A percentile compares a stretch with the other conserved stretches of the same genome.
Evolutionary conservation across 2,797 vertebrate species (phyloP).

Genomic region (Megalops cyprinoides): DNA sequence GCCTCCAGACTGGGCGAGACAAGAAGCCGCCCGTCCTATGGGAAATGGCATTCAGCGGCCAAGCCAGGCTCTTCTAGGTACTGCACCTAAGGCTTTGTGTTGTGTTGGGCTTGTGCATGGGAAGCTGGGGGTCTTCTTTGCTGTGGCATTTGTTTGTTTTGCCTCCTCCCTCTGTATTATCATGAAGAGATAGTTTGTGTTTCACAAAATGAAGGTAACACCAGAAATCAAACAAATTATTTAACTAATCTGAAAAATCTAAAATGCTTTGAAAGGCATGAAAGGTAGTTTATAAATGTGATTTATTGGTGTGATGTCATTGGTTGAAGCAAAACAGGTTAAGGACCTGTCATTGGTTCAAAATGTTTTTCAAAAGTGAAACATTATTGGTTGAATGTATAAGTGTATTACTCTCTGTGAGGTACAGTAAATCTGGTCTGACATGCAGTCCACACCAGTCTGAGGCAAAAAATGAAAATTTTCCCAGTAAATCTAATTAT

Average conservation of each 20-base stretch:
- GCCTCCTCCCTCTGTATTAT: too few relatives aligned
- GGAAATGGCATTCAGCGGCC: constrained; percentile 51
- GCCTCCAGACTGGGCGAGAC: constrained; percentile 64
- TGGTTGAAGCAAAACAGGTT: too few relatives aligned
- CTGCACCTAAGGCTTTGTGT: constrained; percentile 32
- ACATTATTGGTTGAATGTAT: neutral
- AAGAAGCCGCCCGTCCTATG: constrained; percentile 66
- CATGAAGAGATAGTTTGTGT: too few relatives aligned
- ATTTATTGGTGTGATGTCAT: too few relatives aligned
- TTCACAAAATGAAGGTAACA: too few relatives aligned
- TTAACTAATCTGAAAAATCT: neutral
- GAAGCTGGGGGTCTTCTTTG: neutral
- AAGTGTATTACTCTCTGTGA: too few relatives aligned
- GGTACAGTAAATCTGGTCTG: too few relatives aligned
- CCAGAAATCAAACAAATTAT: too few relatives aligned
- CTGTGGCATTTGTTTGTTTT: neutral
- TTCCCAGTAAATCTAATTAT: neutral
- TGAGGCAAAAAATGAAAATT: too few relatives aligned
- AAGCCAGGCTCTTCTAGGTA: constrained; percentile 69
- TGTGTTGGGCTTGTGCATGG: neutral
- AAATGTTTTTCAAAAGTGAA: too few relatives aligned
- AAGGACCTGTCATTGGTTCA: too few relatives aligned
- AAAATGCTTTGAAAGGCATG: neutral
- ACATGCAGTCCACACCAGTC: too few relatives aligned
- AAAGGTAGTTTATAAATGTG: neutral